A percentile compares a stretch with the other conserved stretches of the same genome.
phyloP scores from a whole-genome alignment of 2,888 invertebrate genomes.

The Mythimna impura region DNA sequence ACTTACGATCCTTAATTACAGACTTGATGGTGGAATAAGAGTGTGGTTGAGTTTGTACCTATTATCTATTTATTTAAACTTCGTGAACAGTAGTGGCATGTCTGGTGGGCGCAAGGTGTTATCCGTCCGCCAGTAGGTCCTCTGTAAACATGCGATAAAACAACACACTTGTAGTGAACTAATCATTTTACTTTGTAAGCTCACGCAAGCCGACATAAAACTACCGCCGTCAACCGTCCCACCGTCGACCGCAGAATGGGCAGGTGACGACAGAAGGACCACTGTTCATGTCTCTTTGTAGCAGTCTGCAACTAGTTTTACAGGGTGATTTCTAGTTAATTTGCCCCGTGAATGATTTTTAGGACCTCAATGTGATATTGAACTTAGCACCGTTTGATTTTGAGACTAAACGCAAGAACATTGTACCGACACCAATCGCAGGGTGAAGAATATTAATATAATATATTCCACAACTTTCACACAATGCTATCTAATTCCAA shows the following conservation, averaged over 20 bases:
- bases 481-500: no score
- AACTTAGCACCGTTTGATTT: no score
- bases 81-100: not conserved
- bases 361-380: not conserved
- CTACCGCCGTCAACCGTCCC: not conserved
- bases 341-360: not conserved
- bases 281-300: not conserved
- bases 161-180: constrained; percentile 34
- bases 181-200: constrained; percentile 48
- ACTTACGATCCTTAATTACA: no score
- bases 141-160: constrained; percentile 39
- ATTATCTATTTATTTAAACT: no score
- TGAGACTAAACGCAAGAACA: no score
- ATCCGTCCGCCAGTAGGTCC: not conserved
- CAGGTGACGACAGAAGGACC: constrained; percentile 15
- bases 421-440: not conserved
- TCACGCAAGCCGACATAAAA: constrained; percentile 14
- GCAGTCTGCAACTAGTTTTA: not conserved
- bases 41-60: not conserved
- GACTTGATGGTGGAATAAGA: not conserved
- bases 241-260: not conserved
- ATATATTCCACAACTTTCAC: no score
- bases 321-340: not conserved
- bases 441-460: not conserved
- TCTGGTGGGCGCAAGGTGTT: not conserved